Evolutionary conservation across 2,113 vertebrate species (phyloP).

Genomic region (Arenaria interpres): DNA sequence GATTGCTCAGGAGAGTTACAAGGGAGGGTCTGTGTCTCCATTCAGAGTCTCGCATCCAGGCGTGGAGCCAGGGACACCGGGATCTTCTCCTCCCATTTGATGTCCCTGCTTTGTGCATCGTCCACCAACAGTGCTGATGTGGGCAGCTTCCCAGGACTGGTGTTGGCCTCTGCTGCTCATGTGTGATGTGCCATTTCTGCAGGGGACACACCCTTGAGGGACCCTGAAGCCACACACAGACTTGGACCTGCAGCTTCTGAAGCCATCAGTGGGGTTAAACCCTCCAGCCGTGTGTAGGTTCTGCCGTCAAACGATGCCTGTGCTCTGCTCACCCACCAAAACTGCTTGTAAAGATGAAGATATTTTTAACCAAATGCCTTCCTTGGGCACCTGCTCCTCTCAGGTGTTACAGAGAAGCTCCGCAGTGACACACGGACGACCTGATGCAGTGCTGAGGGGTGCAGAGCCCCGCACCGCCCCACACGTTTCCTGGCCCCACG

Average conservation of each 20-base stretch:
- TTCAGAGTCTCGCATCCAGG: neutral
- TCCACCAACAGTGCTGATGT: neutral
- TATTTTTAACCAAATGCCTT: neutral
- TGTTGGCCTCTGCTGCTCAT: neutral
- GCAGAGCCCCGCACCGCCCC: neutral
- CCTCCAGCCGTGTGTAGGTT: fast-evolving
- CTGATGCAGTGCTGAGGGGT: neutral
- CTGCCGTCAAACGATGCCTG: neutral
- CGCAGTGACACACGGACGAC: fast-evolving
- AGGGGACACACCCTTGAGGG: neutral
- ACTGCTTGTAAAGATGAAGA: neutral
- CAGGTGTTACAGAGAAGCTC: neutral
- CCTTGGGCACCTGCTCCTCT: neutral
- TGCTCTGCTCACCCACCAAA: neutral
- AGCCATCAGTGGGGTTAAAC: neutral
- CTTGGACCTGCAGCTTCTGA: neutral
- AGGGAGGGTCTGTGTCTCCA: neutral
- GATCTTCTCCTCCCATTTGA: neutral
- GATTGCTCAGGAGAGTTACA: neutral
- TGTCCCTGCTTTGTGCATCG: neutral
- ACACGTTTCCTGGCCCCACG: neutral
- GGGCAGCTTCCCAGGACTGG: neutral
- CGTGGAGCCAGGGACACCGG: neutral
- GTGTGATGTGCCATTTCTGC: neutral
- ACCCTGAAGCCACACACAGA: neutral